Evolutionary conservation across 2,113 vertebrate genomes (phyloP), one percentile per base, ranked within the genome.

Genomic region (Atractosteus spatula): DNA sequence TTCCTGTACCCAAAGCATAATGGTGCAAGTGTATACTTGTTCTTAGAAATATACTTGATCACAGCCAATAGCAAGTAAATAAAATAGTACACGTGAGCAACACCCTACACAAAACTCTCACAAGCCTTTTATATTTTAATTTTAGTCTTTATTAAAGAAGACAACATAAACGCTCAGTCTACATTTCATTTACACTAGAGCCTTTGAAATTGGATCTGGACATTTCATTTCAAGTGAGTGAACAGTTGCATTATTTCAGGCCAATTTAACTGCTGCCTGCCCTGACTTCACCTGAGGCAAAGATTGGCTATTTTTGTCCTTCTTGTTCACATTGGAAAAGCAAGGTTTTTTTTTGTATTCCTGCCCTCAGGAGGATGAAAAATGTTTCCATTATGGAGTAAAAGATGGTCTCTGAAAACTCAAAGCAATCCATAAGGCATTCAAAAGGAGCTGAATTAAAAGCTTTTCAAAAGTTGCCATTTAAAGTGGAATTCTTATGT

Each of bases 81-180:
- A 29, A 29, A 29, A 0, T 29, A 29, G 29, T 29, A 29, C 29
- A 29, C 29, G 1, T 29, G 29, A 29, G 29, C 29, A 1, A 29
- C 29, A 29, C 2, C 1, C 29, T 29, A 29, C 29, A 29, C 29
- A 29, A 1, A 29, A 79, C 78, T 79, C 70, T 3, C 5, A 64
- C 66, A 12, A 45, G 16, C 67, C 13, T 64, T 51, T 7, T 74
- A 55, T 16, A 64, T 13, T 16, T 70, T n/a, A 57, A 10, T 65
- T 56, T 64, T 4, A 44, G 66, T 68, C 16, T 54, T 51, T 41
- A 65, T 56, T 66, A 55, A 16, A 55, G 43, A 6, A 17, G 73
- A 71, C 72, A 69, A 43, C n/a, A 44, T 84, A 76, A 74, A 83
- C 77, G 72, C 71, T 79, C 75, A 75, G 73, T 79, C 83, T 74